Conservation (phyloP, 2,888 invertebrate species). For the Spisula solida region DNA sequence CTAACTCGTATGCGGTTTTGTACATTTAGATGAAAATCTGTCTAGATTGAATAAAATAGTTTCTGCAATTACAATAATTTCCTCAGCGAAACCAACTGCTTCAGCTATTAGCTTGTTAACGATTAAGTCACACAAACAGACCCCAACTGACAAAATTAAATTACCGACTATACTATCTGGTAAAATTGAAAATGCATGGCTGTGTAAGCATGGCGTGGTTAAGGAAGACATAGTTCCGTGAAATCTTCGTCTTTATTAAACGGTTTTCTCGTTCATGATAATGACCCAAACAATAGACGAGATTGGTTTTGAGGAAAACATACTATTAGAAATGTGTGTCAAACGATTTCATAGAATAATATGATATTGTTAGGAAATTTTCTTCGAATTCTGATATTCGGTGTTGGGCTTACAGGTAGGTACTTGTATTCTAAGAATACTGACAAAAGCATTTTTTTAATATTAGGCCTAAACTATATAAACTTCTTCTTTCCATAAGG, state of each 20-base stretch:
- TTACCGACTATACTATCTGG: conserved; percentile 20
- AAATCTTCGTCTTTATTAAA: conserved; percentile 13
- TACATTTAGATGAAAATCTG: background rate
- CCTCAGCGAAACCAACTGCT: background rate
- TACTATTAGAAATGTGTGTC: conserved; percentile 17
- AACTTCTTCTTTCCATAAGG: too few species aligned
- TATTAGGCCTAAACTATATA: too few species aligned
- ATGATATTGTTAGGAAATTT: background rate
- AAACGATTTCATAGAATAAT: background rate
- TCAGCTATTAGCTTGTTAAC: conserved; percentile 10
- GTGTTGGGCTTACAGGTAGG: too few species aligned
- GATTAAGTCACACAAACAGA: background rate
- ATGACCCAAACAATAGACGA: background rate
- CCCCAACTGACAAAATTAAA: conserved; percentile 23
- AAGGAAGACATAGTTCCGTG: background rate
- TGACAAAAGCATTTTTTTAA: too few species aligned
- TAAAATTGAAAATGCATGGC: conserved; percentile 18
- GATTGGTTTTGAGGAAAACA: background rate
- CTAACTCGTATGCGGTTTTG: background rate
- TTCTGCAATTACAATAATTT: background rate
- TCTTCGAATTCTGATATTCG: background rate
- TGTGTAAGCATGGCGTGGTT: conserved; percentile 1
- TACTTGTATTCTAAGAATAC: too few species aligned
- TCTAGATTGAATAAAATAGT: conserved; percentile 12
- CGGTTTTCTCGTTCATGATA: conserved; percentile 5